Conservation (phyloP, 2,113 vertebrate species). For the Oplegnathus fasciatus region DNA sequence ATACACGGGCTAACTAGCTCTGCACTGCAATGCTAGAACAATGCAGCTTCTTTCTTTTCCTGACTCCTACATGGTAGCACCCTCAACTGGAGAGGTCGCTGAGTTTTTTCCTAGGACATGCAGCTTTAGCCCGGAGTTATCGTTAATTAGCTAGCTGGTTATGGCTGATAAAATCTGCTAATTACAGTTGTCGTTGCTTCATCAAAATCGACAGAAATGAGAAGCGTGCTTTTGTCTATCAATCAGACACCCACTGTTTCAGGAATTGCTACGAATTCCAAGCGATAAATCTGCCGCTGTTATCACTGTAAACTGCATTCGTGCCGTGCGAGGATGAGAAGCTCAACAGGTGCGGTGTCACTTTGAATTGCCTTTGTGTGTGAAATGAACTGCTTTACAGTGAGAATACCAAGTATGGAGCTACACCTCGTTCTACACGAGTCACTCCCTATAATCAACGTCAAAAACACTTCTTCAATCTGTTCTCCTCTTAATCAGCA, state of each 20-base stretch:
- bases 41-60: no score
- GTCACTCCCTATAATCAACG: conserved; percentile 20
- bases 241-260: background rate
- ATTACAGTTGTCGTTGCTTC: background rate
- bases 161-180: background rate
- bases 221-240: background rate
- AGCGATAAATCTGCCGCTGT: background rate
- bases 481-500: conserved; percentile 43
- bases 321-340: no score
- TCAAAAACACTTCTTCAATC: conserved; percentile 13
- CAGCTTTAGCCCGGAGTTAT: background rate
- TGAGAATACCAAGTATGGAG: background rate
- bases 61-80: no score
- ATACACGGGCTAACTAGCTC: background rate
- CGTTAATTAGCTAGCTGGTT: no score
- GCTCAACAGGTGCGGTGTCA: background rate
- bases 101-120: background rate
- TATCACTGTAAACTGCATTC: background rate
- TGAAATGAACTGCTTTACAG: background rate
- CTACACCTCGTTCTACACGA: background rate
- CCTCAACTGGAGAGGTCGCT: no score
- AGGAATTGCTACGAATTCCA: background rate
- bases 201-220: background rate
- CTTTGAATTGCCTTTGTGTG: background rate
- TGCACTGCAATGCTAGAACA: background rate